Evolutionary conservation across 2,888 invertebrate genomes (phyloP).

Genomic region (Sphecodes monilicornis): DNA sequence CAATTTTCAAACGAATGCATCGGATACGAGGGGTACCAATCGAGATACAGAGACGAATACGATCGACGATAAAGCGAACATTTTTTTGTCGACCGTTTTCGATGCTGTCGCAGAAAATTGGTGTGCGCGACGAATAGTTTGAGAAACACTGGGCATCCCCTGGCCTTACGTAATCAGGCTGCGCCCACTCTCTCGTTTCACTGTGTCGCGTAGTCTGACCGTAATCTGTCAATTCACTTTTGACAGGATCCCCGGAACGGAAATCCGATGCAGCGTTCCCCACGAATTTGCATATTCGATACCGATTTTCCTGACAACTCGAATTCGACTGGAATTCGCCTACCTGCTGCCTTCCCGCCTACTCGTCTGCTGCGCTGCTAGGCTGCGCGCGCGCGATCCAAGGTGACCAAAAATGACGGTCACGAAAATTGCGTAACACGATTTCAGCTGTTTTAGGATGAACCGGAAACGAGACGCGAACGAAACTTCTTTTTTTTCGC

Average conservation of each 20-base stretch:
- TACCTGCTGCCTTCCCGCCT: not conserved
- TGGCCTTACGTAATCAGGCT: slow-evolving; percentile 68
- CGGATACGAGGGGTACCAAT: not conserved
- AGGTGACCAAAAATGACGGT: slow-evolving; percentile 26
- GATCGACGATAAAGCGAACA: no score
- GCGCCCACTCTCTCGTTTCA: slow-evolving; percentile 54
- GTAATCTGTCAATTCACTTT: slow-evolving; percentile 70
- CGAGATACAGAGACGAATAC: not conserved
- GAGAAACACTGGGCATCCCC: slow-evolving; percentile 61
- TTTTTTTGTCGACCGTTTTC: not conserved
- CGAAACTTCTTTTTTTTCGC: not conserved
- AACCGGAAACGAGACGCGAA: slow-evolving; percentile 42
- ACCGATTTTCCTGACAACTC: slow-evolving; percentile 38
- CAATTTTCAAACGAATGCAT: rapidly evolving
- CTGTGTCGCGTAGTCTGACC: slow-evolving; percentile 44
- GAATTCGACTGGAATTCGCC: slow-evolving; percentile 20
- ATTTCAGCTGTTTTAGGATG: slow-evolving; percentile 9
- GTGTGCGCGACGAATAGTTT: not conserved
- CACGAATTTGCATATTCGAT: slow-evolving; percentile 67
- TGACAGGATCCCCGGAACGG: slow-evolving; percentile 60
- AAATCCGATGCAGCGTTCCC: slow-evolving; percentile 59
- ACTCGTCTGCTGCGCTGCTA: not conserved
- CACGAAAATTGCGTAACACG: slow-evolving; percentile 48
- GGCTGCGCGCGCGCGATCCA: slow-evolving; percentile 3
- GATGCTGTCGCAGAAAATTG: not conserved